Evolutionary conservation across 1,140 invertebrate species (phyloP), one percentile per base, ranked within the genome.

Genomic region (Akabosia matsudoensis): DNA sequence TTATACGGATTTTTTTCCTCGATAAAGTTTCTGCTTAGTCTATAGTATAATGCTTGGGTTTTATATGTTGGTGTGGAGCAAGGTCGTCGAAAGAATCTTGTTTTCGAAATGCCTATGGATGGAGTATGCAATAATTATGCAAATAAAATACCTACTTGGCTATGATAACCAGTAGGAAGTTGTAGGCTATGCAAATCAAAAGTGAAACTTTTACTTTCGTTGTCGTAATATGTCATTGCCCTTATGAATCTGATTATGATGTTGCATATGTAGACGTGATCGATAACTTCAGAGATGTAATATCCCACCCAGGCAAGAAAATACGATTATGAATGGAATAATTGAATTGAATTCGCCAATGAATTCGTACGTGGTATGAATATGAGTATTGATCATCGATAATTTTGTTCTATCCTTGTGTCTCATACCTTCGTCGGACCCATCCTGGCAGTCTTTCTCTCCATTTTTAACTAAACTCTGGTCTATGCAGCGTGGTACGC

Each of bases 341-440:
- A n/a, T n/a, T n/a, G n/a, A n/a, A n/a, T n/a, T n/a, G n/a, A n/a
- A n/a, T n/a, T n/a, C n/a, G n/a, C n/a, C n/a, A n/a, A n/a, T n/a
- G n/a, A n/a, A n/a, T n/a, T n/a, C n/a, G n/a, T n/a, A n/a, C n/a
- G n/a, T 45, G 37, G 37, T 45, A 45, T 45, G 18, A 10, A 45
- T 45, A 45, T 45, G 7, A 18, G 37, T 45, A 45, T 45, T 10
- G 18, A 45, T n/a, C n/a, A n/a, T n/a, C n/a, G n/a, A n/a, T n/a
- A n/a, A n/a, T n/a, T n/a, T n/a, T n/a, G n/a, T n/a, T n/a, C n/a
- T n/a, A 7, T 61, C 7, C 54, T 61, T 61, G 24, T 30, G 22
- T 67, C 28, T 67, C 67, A 76, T 81, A 82, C 83, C 82, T 83
- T 85, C 84, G 74, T 85, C 84, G 1, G 83, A 84, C 4, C 83